Percentiles rank a stretch among this genome's conserved stretches.
phyloP scores from a whole-genome alignment of 2,113 vertebrate species.

The Andinoacara biseriatus region DNA sequence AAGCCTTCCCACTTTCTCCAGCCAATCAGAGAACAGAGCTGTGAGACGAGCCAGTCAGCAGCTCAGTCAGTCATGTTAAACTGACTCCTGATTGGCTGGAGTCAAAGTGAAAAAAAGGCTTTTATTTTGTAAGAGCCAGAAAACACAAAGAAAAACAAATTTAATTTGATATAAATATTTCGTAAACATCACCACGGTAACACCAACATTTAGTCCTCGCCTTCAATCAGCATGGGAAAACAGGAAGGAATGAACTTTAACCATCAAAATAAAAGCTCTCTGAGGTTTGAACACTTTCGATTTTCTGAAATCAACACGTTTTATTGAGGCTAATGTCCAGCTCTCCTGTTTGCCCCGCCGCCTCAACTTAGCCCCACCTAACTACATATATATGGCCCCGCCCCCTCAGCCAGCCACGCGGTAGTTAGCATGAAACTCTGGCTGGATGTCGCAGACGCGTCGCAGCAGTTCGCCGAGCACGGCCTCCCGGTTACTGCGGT shows the following conservation, averaged over 20 bases:
- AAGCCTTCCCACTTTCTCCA: not conserved
- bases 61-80: not conserved
- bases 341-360: constrained; percentile 26
- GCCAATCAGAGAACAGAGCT: constrained; percentile 4
- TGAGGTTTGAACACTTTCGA: not conserved
- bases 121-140: constrained; percentile 9
- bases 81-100: not conserved
- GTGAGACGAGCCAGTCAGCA: not conserved
- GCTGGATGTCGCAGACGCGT: constrained; percentile 91
- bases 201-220: constrained; percentile 18
- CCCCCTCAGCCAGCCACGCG: constrained; percentile 86
- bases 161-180: constrained; percentile 46
- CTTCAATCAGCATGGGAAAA: not conserved
- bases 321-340: not conserved
- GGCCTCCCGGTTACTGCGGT: constrained; percentile 86
- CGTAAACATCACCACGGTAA: constrained; percentile 51
- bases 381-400: not conserved
- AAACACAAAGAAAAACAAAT: not conserved
- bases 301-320: not conserved
- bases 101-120: not conserved
- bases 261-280: constrained; percentile 12
- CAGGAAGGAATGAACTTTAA: not conserved
- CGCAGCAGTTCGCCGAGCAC: constrained; percentile 88
- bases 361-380: not conserved
- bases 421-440: constrained; percentile 95